Conservation (phyloP, 2,888 invertebrate genomes). For the Hirtodrosophila alboralis region DNA sequence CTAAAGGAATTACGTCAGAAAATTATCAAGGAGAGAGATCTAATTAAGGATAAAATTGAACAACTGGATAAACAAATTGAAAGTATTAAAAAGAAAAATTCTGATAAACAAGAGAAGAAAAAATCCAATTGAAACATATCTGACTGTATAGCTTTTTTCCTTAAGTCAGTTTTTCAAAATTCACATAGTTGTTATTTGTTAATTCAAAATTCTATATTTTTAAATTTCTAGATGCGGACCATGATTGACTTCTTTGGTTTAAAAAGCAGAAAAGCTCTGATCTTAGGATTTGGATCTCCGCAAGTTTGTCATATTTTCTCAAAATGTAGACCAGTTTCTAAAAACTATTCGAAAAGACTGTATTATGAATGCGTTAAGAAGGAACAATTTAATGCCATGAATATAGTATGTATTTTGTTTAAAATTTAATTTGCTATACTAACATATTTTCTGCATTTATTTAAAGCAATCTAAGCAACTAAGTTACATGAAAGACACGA, state of each 20-base stretch:
- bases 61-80: slow-evolving; percentile 37
- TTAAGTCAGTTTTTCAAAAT: slow-evolving; percentile 6
- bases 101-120: neutral
- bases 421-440: neutral
- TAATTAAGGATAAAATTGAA: slow-evolving; percentile 24
- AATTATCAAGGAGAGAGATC: slow-evolving; percentile 36
- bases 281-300: too few relatives aligned
- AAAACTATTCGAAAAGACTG: neutral
- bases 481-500: neutral
- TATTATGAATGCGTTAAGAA: neutral
- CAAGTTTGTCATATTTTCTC: too few relatives aligned
- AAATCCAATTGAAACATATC: neutral
- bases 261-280: slow-evolving; percentile 1
- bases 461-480: slow-evolving; percentile 5
- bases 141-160: slow-evolving; percentile 1
- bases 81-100: slow-evolving; percentile 29
- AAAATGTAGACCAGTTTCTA: too few relatives aligned
- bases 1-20: slow-evolving; percentile 40
- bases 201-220: neutral
- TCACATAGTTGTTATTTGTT: neutral
- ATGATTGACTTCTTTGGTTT: slow-evolving; percentile 10
- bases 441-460: neutral
- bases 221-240: neutral
- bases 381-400: neutral
- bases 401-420: slow-evolving; percentile 6